A percentile compares a stretch with the other conserved stretches of the same genome.
Conservation (phyloP, 2,888 invertebrate species). For the Calameuta idolon region DNA sequence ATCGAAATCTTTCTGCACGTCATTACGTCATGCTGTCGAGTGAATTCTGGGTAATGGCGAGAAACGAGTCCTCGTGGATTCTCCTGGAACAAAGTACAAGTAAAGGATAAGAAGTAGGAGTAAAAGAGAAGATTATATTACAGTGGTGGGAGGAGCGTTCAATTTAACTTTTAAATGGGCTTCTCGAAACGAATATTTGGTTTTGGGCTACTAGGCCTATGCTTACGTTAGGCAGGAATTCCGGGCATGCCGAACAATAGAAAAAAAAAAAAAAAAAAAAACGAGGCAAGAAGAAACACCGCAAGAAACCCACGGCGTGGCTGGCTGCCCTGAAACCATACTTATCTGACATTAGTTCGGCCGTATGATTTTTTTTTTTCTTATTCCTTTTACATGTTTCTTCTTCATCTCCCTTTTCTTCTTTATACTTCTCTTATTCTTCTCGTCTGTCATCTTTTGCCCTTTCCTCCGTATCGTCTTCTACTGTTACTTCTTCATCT, state of each 20-base stretch:
- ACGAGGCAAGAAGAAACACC: constrained; percentile 16
- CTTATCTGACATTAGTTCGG: constrained; percentile 23
- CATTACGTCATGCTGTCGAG: neutral
- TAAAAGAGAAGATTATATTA: neutral
- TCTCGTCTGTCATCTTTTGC: constrained; percentile 30
- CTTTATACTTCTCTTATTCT: constrained; percentile 6
- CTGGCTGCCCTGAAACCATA: constrained; percentile 13
- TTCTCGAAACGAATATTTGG: constrained; percentile 4
- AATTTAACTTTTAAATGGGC: constrained; percentile 10
- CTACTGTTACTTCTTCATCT: constrained; percentile 27
- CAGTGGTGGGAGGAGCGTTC: neutral
- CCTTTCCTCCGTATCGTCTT: constrained; percentile 19
- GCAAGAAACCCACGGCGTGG: constrained; percentile 23
- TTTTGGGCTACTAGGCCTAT: constrained; percentile 6
- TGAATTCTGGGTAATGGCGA: neutral
- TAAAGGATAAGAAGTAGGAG: neutral
- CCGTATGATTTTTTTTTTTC: constrained; percentile 15
- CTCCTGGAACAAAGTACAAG: neutral
- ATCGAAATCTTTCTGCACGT: neutral
- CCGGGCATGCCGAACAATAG: constrained; percentile 14
- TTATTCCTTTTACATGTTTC: neutral
- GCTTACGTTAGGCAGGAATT: constrained; percentile 20
- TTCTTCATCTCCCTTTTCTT: neutral
- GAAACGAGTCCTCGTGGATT: neutral
- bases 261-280: constrained; percentile 20